Conservation (phyloP, 1,140 invertebrate species). For the Pogonognathellus flavescens region DNA sequence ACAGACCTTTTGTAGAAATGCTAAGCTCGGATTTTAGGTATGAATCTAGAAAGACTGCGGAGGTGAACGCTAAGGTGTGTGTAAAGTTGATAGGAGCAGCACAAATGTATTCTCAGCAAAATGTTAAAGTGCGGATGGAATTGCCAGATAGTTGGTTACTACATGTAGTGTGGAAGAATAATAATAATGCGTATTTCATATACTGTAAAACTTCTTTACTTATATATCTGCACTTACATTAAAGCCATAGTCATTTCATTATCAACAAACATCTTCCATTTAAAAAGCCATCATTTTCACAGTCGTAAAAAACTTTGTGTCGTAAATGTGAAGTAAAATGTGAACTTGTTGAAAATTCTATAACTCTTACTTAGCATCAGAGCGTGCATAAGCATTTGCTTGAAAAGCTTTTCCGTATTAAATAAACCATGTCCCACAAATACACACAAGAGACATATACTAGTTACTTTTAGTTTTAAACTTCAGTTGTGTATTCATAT, state of each 20-base stretch:
- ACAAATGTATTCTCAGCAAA: not conserved
- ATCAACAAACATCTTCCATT: not conserved
- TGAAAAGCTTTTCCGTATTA: no score
- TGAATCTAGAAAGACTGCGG: not conserved
- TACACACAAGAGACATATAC: no score
- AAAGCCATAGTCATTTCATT: not conserved
- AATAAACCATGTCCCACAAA: no score
- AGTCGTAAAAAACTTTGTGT: not conserved
- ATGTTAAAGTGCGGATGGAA: not conserved
- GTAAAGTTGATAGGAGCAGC: not conserved
- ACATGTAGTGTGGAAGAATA: no score
- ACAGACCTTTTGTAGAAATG: conserved; percentile 25
- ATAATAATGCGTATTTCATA: no score
- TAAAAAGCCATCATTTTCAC: not conserved
- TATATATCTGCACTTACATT: no score
- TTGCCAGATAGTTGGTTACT: not conserved
- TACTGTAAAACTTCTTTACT: no score
- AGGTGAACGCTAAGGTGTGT: not conserved
- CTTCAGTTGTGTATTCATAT: no score
- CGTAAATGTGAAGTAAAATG: not conserved
- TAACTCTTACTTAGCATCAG: no score
- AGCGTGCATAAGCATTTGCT: no score
- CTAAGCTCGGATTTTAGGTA: conserved; percentile 14
- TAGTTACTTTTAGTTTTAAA: no score
- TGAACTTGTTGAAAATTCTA: not conserved